Conservation (phyloP, 2,797 vertebrate genomes). For the Acestrorhynchus altus region DNA sequence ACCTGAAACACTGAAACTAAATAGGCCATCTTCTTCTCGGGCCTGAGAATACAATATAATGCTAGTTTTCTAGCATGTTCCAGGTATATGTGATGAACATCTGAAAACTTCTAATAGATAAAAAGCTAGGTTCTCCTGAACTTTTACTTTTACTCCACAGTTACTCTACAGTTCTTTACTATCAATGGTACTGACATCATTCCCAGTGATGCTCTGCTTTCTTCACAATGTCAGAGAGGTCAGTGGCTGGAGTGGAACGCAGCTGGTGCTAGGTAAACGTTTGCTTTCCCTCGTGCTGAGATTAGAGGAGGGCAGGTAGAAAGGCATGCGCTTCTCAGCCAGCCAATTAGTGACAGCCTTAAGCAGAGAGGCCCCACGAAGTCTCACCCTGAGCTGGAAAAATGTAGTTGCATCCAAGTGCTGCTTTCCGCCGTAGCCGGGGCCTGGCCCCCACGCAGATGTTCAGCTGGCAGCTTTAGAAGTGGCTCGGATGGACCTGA, state of each 20-base stretch:
- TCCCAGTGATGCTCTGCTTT: slow-evolving; percentile 46
- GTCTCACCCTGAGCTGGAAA: slow-evolving; percentile 74
- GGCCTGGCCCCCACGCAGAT: slow-evolving; percentile 76
- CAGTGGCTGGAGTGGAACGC: slow-evolving; percentile 39
- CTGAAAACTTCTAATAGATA: neutral
- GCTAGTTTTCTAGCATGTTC: too few relatives aligned
- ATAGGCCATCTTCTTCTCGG: too few relatives aligned
- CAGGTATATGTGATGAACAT: too few relatives aligned
- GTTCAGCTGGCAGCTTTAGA: slow-evolving; percentile 78
- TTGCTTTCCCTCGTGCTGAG: slow-evolving; percentile 72
- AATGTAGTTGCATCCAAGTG: slow-evolving; percentile 57
- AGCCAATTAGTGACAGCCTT: slow-evolving; percentile 78
- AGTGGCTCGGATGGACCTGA: slow-evolving; percentile 72
- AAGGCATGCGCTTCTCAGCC: slow-evolving; percentile 71
- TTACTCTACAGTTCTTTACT: slow-evolving; percentile 40
- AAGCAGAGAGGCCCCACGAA: slow-evolving; percentile 78
- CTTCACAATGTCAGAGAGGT: slow-evolving; percentile 50
- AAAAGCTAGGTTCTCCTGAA: neutral
- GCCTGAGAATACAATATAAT: too few relatives aligned
- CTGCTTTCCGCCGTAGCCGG: slow-evolving; percentile 61
- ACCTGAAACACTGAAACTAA: neutral
- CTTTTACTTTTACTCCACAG: neutral
- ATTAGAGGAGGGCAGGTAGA: slow-evolving; percentile 79
- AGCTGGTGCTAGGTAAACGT: slow-evolving; percentile 71
- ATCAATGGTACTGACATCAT: slow-evolving; percentile 45